Evolutionary conservation across 92 coral and sea anemone genomes (phyloP), one percentile per base, ranked within the genome.

Genomic region (Pocillopora meandrina): DNA sequence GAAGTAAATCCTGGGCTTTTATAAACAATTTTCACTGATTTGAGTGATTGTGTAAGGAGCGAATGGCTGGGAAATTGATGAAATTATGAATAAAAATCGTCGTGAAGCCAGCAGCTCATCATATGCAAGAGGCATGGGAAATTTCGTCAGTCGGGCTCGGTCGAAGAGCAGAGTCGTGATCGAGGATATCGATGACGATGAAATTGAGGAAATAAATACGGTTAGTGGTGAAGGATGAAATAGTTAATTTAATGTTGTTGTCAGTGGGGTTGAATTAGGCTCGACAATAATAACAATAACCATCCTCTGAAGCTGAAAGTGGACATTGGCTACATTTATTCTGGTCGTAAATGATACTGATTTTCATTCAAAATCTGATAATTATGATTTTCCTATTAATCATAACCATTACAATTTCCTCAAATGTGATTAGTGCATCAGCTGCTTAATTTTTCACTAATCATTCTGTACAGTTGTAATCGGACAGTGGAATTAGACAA

Each of bases 151-250:
- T 21, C 80, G 23, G 16, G 80, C 31, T 20, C 34, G n/a, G 0
- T 33, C 55, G 47, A 21, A 20, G 1, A 59, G 59, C 58, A 67
- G 12, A 26, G 88, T 84, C 21, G 88, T 76, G 68, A 77, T 84
- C 6, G 77, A 56, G 49, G 88, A 84, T 75, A 83, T 76, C 36
- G 87, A 83, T 11, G 87, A 76, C n/a, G 83, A 84, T 59, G 88
- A 84, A 69, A 35, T 77, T 12, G 76, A 76, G 21, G 88, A 84
- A 61, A 84, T 76, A 56, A 84, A 42, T 57, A 31, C 58, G 83
- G 82, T 84, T 52, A 57, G 76, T 66, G 34, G 31, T 14, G 16
- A 31, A 58, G 52, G 52, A 15, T 47, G 31, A 33, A 49, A 10
- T 18, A 1, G 5, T 14, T 1, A 2, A 20, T 67, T 10, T 56